Percentiles rank a stretch among this genome's conserved stretches.
Conservation (phyloP, 2,113 vertebrate genomes). For the Phrynosoma blainvillii region DNA sequence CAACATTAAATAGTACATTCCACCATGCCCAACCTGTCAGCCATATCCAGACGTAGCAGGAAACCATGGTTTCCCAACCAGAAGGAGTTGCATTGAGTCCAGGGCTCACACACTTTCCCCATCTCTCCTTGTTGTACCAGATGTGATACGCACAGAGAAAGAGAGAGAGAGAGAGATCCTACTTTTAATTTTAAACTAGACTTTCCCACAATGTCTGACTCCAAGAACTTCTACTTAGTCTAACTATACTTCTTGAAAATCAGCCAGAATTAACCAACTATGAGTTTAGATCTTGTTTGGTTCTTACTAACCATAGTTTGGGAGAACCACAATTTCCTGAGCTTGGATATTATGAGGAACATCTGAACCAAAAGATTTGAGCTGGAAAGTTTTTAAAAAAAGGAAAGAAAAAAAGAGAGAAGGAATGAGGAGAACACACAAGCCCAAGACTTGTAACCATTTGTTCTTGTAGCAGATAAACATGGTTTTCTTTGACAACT, state of each 20-base stretch:
- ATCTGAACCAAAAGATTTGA: no score
- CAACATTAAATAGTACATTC: slow-evolving; percentile 62
- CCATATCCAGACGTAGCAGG: not conserved
- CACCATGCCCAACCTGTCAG: slow-evolving; percentile 33
- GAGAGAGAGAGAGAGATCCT: not conserved
- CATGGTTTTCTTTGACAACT: not conserved
- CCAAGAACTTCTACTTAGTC: not conserved
- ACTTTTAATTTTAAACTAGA: not conserved
- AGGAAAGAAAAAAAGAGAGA: no score
- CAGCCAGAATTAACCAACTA: not conserved
- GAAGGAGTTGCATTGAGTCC: not conserved
- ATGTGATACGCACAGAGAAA: no score
- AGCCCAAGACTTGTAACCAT: not conserved
- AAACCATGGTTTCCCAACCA: not conserved
- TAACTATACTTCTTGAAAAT: not conserved
- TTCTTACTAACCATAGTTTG: not conserved
- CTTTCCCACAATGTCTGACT: not conserved
- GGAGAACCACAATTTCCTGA: not conserved
- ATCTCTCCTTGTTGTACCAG: not conserved
- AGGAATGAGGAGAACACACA: not conserved
- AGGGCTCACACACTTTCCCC: not conserved
- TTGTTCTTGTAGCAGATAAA: not conserved
- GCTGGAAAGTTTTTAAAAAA: no score
- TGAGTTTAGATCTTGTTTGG: not conserved
- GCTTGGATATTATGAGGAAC: not conserved